Percentiles rank a stretch among this genome's conserved stretches.
phyloP scores from a whole-genome alignment of 2,797 vertebrate genomes.

The Taeniopygia guttata region DNA sequence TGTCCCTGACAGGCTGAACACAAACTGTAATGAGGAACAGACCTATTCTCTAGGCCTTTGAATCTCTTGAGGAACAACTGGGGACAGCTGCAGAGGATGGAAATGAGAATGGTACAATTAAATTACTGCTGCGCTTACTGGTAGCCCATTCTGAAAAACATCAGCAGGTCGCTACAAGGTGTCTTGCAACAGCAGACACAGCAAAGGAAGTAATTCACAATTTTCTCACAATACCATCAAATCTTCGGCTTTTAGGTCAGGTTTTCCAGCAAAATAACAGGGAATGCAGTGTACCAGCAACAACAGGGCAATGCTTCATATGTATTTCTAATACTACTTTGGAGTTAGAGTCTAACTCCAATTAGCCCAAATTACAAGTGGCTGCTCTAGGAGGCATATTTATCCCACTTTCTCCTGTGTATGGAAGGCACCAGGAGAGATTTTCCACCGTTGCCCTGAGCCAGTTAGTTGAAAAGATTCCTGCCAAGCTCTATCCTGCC shows the following conservation, averaged over 20 bases:
- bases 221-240: not conserved
- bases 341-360: not conserved
- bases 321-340: rapidly evolving
- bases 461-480: not conserved
- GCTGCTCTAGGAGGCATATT: not conserved
- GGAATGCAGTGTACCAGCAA: not conserved
- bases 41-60: not conserved
- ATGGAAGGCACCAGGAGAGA: not conserved
- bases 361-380: not conserved
- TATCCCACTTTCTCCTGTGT: not conserved
- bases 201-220: not conserved
- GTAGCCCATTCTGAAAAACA: not conserved
- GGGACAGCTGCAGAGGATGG: conserved; percentile 19
- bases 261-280: not conserved
- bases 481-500: not conserved
- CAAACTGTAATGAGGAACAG: conserved; percentile 42
- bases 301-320: not conserved
- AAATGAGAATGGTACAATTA: not conserved
- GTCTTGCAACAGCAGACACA: not conserved
- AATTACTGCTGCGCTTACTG: conserved; percentile 3
- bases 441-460: not conserved
- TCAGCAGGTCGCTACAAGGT: not conserved
- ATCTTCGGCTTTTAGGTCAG: not conserved
- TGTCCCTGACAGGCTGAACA: not conserved
- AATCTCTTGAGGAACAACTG: not conserved